Base-by-base conservation (phyloP, 1,140 invertebrate genomes). In the Ceratosolen solmsi region DNA sequence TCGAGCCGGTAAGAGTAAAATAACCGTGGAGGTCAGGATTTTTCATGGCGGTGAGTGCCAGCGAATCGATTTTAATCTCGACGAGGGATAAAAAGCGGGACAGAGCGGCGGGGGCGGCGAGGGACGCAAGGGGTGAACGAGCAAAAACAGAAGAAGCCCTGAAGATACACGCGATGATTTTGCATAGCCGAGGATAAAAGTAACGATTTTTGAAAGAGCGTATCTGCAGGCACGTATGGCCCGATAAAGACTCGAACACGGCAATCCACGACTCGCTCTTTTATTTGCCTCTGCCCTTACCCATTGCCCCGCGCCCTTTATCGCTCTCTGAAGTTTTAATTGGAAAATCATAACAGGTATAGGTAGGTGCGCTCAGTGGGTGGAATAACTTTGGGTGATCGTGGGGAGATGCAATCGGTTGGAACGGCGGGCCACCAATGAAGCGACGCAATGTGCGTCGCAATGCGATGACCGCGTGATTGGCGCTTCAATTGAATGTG, bases 401-500 rank as follows among this genome's bases (percentile, higher is more conserved):
- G 27, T 36, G 79, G 25, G 36, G 58, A 56, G 68, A 75, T 68
- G 79, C 72, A 54, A 80, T 80, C 41, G 79, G 30, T 22, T 22
- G 79, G 56, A 46, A 68, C 78, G 38, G n/a, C n/a, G n/a, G n/a
- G n/a, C n/a, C 68, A 38, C 49, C 41, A 41, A 75, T 54, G 58
- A 38, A 74, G 22, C 33, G 49, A 68, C 27, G 46, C 60, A 65
- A 36, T 65, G 22, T 15, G 60, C 60, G 60, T 65, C 30, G 27
- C 63, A 20, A 68, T 38, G 41, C 79, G 72, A 81, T 81, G 49
- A 33, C 73, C 74, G 65, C 65, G 74, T 82, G 74, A 82, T 82
- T 77, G 74, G 65, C 65, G 80, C 73, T 82, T 82, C 80, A 82
- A 77, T 82, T 82, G 73, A 77, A 77, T 77, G 80, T 77, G 80